Evolutionary conservation across 2,113 vertebrate genomes (phyloP), one percentile per base, ranked within the genome.

Genomic region (Aegypius monachus): DNA sequence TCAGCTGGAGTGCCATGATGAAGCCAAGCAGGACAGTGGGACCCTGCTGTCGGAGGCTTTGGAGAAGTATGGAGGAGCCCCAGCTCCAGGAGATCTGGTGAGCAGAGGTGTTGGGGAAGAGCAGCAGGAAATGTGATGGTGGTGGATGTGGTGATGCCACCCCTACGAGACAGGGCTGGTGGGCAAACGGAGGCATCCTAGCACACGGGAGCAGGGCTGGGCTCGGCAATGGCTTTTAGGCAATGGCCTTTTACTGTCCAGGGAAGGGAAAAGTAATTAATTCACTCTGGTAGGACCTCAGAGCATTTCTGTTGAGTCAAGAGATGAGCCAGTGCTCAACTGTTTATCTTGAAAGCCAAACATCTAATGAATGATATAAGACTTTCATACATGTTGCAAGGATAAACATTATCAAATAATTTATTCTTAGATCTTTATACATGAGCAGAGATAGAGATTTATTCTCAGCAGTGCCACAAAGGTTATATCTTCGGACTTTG

Each of bases 391-490:
- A 26, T 31, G 25, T 40, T 81, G 40, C 75, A 61, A 86, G 80
- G 63, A 73, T 91, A 91, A 93, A 86, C 18, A 43, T 88, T 55
- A 88, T 88, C 9, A 86, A 86, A 72, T 80, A 71, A 72, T 86
- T 90, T 83, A 90, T 82, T 90, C 75, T 88, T 92, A 50, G 79
- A 55, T 88, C 66, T 88, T 78, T 79, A 59, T 50, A 95, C n/a
- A n/a, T 25, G 62, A 92, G 58, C 74, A 85, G 73, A 93, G 79
- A 48, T 11, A 58, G 63, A 92, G 78, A 81, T 85, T 85, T 95
- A 71, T 95, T 86, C 82, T 88, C 56, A 79, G 70, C 79, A 81
- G 48, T 48, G 23, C 88, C 43, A 65, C 9, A 38, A 79, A 92
- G 73, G 81, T 79, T 93, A 2, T 77, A 20, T 92, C 82, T 90